These are phyloP conservation scores for Anisognathus igniventris DNA, from an alignment of 2,797 vertebrate species.

Conservation along the genomic window DNA sequence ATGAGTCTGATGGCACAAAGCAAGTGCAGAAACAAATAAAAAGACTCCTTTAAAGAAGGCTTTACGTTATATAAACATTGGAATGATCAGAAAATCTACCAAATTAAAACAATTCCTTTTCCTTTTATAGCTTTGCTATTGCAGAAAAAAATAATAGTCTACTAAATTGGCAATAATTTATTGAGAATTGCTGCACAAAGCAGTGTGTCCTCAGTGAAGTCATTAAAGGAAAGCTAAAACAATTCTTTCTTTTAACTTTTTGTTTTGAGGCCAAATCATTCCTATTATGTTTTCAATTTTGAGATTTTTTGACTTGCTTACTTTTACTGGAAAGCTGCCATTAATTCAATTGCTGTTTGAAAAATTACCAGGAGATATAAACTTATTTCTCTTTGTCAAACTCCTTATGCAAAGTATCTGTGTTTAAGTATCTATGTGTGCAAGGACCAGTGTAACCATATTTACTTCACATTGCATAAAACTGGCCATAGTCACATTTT, in stretches of 20 bases:
- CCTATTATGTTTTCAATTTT: not conserved
- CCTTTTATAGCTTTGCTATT: not conserved
- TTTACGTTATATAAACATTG: not conserved
- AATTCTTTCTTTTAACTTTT: not conserved
- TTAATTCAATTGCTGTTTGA: not conserved
- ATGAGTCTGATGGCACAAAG: not conserved
- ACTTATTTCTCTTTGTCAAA: not conserved
- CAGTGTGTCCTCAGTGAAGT: not conserved
- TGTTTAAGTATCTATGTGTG: not conserved
- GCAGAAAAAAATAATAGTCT: not conserved
- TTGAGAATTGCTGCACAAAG: not conserved
- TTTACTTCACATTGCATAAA: not conserved
- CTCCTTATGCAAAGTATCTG: not conserved
- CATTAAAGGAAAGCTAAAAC: not conserved
- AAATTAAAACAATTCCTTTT: not conserved
- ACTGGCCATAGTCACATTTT: not conserved
- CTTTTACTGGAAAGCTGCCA: not conserved
- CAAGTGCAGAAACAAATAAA: not conserved
- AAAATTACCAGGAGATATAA: not conserved
- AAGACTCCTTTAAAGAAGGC: not conserved
- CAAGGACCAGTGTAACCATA: not conserved
- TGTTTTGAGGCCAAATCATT: not conserved
- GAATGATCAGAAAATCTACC: not conserved
- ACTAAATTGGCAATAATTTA: not conserved
- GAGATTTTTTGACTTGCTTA: not conserved